A percentile compares a stretch with the other conserved stretches of the same genome.
These are phyloP conservation scores for Macrosteles quadrilineatus DNA, from an alignment of 1,140 invertebrate genomes.

Conservation along the genomic window DNA sequence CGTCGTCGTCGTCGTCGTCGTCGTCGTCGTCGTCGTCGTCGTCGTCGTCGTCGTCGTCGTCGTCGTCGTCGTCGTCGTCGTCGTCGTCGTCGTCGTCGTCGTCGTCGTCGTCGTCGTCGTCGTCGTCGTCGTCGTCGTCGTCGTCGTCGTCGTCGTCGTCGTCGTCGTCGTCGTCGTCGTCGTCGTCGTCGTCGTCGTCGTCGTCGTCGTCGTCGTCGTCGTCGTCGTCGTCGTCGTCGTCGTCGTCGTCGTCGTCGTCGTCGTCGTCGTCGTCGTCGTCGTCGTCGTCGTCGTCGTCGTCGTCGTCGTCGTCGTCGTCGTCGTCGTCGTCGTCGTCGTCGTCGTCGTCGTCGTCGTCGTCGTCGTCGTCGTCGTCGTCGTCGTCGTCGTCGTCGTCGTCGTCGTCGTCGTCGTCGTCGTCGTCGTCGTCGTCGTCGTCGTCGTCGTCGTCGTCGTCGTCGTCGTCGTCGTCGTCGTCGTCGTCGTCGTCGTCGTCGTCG, in stretches of 20 bases:
- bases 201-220: slow-evolving; percentile 3
- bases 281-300: not conserved
- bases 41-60: not conserved
- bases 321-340: not conserved
- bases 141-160: not conserved
- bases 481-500: not conserved
- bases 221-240: slow-evolving; percentile 8
- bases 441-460: not conserved
- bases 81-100: not conserved
- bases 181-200: not conserved
- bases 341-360: slow-evolving; percentile 5
- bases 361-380: not conserved
- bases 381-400: slow-evolving; percentile 12
- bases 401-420: not conserved
- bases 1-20: not conserved
- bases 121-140: not conserved
- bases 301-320: slow-evolving; percentile 7
- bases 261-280: not conserved
- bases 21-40: not conserved
- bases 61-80: not conserved
- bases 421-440: not conserved
- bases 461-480: not conserved
- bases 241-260: slow-evolving; percentile 11
- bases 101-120: not conserved
- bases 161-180: not conserved